phyloP scores from a whole-genome alignment of 2,888 invertebrate species.

The Ecliptopera silaceata region DNA sequence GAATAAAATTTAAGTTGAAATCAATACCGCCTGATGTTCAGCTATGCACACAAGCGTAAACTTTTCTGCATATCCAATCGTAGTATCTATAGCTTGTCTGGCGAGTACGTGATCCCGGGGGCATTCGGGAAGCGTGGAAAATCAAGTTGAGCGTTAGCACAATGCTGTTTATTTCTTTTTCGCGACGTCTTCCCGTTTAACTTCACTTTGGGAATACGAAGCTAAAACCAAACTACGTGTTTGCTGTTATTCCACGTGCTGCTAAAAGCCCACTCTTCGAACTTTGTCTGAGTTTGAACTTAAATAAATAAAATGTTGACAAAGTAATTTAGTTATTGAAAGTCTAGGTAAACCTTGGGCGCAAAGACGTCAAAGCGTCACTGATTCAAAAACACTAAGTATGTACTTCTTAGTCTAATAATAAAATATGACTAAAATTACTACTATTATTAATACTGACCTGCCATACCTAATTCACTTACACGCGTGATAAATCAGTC shows the following conservation, averaged over 20 bases:
- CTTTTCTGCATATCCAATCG: slow-evolving; percentile 42
- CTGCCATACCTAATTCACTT: too few species aligned
- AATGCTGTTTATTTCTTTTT: slow-evolving; percentile 52
- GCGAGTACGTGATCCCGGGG: slow-evolving; percentile 35
- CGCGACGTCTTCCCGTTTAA: slow-evolving; percentile 40
- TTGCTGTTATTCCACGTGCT: slow-evolving; percentile 20
- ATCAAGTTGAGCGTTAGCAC: slow-evolving; percentile 48
- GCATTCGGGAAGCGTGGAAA: slow-evolving; percentile 44
- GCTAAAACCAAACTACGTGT: slow-evolving; percentile 32
- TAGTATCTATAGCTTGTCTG: slow-evolving; percentile 24
- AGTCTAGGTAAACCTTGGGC: too few species aligned
- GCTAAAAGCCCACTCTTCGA: slow-evolving; percentile 20
- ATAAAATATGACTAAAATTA: too few species aligned
- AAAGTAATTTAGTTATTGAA: not conserved
- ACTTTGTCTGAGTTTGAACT: slow-evolving; percentile 6
- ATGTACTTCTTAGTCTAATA: too few species aligned
- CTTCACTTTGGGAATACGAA: slow-evolving; percentile 37
- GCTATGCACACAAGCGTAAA: slow-evolving; percentile 41
- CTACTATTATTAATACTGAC: too few species aligned
- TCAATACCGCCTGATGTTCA: not conserved
- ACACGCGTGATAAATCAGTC: not conserved
- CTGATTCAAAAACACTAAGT: too few species aligned
- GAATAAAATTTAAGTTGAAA: not conserved
- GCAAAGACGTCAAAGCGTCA: not conserved
- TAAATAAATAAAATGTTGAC: not conserved